Base-by-base conservation (phyloP, 2,797 vertebrate genomes). In the Brachymystax lenok region DNA sequence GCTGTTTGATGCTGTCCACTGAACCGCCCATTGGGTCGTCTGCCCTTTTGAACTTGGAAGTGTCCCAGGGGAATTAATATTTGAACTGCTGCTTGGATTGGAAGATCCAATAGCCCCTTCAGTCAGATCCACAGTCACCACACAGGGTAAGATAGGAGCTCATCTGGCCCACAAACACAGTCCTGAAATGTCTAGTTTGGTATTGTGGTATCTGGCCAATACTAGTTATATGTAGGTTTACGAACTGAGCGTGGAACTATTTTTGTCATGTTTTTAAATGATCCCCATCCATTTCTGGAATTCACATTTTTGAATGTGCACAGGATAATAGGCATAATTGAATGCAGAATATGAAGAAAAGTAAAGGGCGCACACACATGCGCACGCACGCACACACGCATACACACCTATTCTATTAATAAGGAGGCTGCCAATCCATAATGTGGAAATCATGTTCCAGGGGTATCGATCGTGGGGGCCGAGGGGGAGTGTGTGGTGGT, bases 401-500 rank as follows among this genome's bases (percentile, higher is more conserved):
- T 71, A 69, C 66, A 70, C 66, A 67, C 30, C 91, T 93, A 95
- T 96, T 95, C 90, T 96, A 95, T 96, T 96, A 97, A 97, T 95
- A 95, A 96, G 93, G 92, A 93, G 93, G 88, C 94, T 94, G 93
- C 93, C 86, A 92, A 94, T 95, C 94, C 92, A 94, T 97, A 97
- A 97, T 96, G 96, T 95, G 90, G 94, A 94, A 94, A 96, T 96
- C 96, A 95, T 96, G 94, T 92, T 93, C 87, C 86, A 86, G 74
- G 88, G 73, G 30, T 95, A 97, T 98, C 89, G 97, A 97, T 96
- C 70, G 82, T 46, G 50, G 50, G 77, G 68, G 80, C 52, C 30
- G 30, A 74, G 19, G 66, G 73, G 69, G 59, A 84, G 80, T 69
- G 84, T 76, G 74, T 61, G 30, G 75, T 76, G 82, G 46, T 70